Evolutionary conservation across 64 coral and sea anemone species (phyloP), one percentile per base, ranked within the genome.

Genomic region (Trachythela sp.): DNA sequence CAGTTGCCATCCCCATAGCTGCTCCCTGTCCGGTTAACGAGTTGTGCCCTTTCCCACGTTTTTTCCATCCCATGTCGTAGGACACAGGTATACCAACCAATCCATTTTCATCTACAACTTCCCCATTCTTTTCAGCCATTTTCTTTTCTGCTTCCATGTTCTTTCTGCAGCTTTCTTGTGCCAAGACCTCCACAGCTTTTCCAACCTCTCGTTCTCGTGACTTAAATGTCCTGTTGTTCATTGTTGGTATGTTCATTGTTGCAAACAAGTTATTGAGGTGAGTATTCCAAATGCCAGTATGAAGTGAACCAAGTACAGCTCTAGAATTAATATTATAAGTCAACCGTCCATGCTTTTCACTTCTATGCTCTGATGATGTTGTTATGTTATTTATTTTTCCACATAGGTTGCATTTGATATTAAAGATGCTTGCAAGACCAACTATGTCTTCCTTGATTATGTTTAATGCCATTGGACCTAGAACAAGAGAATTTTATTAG

Each of bases 11-110:
- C 8, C 94, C 13, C 93, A 89, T 94, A 8, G 84, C 91, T 76
- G 85, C 94, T 43, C 35, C 91, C 20, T 95, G 94, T 31, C 90
- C 91, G 31, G 85, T 92, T 0, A 24, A 39, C 0, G 91, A 95
- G 10, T 90, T 95, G 27, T 92, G 87, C 0, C 86, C 90, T 45
- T 91, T 84, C 29, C 80, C 83, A 42, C 87, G 48, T 39, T 89
- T 90, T n/a, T 94, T 89, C 90, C 94, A 94, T 35, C 87, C 92
- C 87, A 86, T 89, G 48, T 93, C 83, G 40, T 86, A 90, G 32
- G 88, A 93, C 33, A 85, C 43, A 54, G 87, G 31, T 34, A 93
- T 77, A 13, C 41, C 54, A 70, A 30, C 27, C n/a, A 87, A 13
- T 60, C 24, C 40, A 48, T 71, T 15, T 18, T 91, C 27, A 58